phyloP scores from a whole-genome alignment of 2,113 vertebrate genomes.

The Corvus moneduloides region DNA sequence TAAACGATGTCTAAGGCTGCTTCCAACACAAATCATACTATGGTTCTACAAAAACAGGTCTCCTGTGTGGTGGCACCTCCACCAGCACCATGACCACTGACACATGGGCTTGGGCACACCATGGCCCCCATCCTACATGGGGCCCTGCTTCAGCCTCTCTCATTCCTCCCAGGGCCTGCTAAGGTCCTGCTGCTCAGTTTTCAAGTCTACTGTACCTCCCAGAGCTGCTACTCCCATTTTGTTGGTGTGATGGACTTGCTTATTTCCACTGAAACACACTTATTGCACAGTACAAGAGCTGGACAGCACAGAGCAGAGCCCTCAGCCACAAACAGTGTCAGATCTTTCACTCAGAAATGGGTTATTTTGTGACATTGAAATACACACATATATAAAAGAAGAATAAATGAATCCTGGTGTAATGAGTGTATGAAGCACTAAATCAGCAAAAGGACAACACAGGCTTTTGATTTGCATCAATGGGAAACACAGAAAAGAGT shows the following conservation, averaged over 20 bases:
- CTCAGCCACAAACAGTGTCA: background rate
- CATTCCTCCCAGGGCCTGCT: background rate
- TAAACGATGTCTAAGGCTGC: background rate
- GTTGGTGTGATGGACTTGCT: background rate
- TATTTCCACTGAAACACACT: background rate
- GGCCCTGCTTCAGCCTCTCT: background rate
- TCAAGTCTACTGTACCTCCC: background rate
- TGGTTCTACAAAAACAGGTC: background rate
- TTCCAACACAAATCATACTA: background rate
- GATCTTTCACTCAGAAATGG: background rate
- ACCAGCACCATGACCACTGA: background rate
- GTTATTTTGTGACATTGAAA: background rate
- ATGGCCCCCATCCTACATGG: background rate
- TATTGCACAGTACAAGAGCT: background rate
- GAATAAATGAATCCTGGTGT: background rate
- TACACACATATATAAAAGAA: background rate
- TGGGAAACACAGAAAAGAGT: background rate
- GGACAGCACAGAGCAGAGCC: background rate
- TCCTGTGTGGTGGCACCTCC: background rate
- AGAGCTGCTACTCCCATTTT: background rate
- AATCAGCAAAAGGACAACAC: conserved; percentile 29
- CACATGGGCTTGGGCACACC: rapidly evolving
- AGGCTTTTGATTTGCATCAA: conserved; percentile 44
- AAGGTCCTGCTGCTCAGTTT: background rate
- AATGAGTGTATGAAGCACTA: conserved; percentile 2